Percentiles rank a stretch among this genome's conserved stretches.
Conservation (phyloP, 2,797 vertebrate species). For the Spinus pinus region DNA sequence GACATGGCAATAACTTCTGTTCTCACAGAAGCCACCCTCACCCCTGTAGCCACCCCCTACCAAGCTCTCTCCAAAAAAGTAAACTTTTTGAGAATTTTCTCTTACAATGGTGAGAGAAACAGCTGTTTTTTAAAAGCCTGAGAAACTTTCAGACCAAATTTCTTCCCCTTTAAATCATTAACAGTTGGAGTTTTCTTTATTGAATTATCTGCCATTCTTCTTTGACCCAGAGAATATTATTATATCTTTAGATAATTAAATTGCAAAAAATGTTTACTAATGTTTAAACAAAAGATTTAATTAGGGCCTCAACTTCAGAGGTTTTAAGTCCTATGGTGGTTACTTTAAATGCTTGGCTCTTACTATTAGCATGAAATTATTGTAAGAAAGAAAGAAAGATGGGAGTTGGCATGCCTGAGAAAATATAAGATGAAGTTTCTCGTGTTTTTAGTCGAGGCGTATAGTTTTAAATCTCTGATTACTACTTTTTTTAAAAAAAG, state of each 20-base stretch:
- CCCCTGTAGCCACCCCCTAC: rapidly evolving
- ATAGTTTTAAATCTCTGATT: not conserved
- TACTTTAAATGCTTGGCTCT: not conserved
- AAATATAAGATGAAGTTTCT: not conserved
- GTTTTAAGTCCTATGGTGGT: not conserved
- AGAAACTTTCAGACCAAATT: not conserved
- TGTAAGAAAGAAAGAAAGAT: not conserved
- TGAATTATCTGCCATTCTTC: not conserved
- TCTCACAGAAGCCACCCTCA: not conserved
- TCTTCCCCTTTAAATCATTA: not conserved
- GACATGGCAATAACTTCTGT: not conserved
- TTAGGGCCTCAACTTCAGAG: not conserved
- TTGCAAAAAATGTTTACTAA: not conserved
- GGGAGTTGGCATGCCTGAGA: not conserved
- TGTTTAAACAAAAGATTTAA: not conserved
- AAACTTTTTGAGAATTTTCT: not conserved
- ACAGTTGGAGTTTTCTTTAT: not conserved
- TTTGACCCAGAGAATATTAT: not conserved
- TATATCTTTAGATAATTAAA: not conserved
- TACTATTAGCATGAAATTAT: not conserved
- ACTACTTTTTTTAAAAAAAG: not conserved
- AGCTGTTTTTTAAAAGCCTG: not conserved
- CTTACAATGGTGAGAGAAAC: not conserved
- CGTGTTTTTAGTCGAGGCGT: not conserved
- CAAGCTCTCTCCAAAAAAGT: not conserved